phyloP scores from a whole-genome alignment of 2,888 invertebrate genomes.

The Cosmia trapezina region DNA sequence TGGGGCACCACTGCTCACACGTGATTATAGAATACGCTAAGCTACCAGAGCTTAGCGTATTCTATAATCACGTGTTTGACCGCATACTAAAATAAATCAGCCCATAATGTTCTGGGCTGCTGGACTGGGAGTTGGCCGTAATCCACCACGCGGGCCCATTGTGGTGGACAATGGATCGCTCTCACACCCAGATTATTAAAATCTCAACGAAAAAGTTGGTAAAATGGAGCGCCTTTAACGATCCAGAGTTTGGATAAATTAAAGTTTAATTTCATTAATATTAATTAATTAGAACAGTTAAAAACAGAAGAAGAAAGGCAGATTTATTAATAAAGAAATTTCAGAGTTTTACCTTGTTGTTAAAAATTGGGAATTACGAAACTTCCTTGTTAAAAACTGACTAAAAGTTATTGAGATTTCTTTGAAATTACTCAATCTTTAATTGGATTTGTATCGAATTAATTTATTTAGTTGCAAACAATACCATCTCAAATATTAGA shows the following conservation, averaged over 20 bases:
- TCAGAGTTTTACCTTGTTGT: conserved; percentile 26
- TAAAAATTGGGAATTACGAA: conserved; percentile 13
- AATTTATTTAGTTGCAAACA: background rate
- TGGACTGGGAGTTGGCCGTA: background rate
- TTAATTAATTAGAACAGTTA: conserved; percentile 12
- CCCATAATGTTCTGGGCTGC: background rate
- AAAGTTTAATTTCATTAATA: background rate
- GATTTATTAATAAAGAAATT: background rate
- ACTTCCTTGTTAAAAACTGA: background rate
- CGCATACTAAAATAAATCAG: background rate
- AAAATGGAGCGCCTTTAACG: background rate
- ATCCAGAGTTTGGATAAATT: background rate
- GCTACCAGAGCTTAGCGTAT: too few species aligned
- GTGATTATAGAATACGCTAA: too few species aligned
- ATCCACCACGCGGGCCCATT: background rate
- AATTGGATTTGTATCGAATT: background rate
- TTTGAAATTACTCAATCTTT: conserved; percentile 12
- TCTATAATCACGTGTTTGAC: background rate
- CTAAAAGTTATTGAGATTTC: conserved; percentile 6
- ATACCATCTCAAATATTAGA: background rate
- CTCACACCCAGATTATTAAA: background rate
- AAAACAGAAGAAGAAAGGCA: conserved; percentile 14
- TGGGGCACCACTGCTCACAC: too few species aligned
- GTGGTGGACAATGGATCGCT: too few species aligned
- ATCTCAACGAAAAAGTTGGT: background rate